phyloP scores from a whole-genome alignment of 2,888 invertebrate genomes.

The Dendrolimus houi region DNA sequence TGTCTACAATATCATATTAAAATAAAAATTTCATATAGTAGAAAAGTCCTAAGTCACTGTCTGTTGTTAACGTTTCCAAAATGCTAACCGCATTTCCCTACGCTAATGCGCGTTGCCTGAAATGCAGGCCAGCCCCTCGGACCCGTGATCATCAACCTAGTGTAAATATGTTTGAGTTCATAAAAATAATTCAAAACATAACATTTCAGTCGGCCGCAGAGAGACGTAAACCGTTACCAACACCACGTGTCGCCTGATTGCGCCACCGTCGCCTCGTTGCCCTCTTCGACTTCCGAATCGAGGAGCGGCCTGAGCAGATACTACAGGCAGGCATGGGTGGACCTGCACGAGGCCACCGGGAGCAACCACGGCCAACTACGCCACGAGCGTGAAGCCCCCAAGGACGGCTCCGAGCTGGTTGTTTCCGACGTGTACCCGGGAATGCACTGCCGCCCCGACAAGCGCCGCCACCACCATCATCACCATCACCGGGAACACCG shows the following conservation, averaged over 20 bases:
- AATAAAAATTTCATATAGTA: no score
- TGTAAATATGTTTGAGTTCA: no score
- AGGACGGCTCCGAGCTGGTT: slow-evolving; percentile 86
- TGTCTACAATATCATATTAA: no score
- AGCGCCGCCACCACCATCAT: slow-evolving; percentile 84
- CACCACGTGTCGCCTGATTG: slow-evolving; percentile 93
- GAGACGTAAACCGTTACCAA: slow-evolving; percentile 90
- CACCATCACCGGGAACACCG: slow-evolving; percentile 83
- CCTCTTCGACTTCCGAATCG: slow-evolving; percentile 91
- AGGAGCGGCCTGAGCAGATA: slow-evolving; percentile 89
- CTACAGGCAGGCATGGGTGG: slow-evolving; percentile 95
- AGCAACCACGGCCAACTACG: slow-evolving; percentile 62
- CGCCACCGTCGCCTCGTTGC: slow-evolving; percentile 93
- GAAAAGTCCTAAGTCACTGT: no score
- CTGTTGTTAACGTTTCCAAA: no score
- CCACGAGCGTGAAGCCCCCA: slow-evolving; percentile 73
- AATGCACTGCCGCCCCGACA: slow-evolving; percentile 56
- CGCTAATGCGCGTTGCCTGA: no score
- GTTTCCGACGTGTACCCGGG: slow-evolving; percentile 79
- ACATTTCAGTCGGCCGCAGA: slow-evolving; percentile 53
- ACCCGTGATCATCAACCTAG: no score
- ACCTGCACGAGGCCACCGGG: slow-evolving; percentile 88
- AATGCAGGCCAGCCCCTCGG: no score
- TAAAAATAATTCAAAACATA: not conserved
- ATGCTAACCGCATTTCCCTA: no score